Evolutionary conservation across 2,797 vertebrate species (phyloP).

Genomic region (Dromococcyx pavoninus): DNA sequence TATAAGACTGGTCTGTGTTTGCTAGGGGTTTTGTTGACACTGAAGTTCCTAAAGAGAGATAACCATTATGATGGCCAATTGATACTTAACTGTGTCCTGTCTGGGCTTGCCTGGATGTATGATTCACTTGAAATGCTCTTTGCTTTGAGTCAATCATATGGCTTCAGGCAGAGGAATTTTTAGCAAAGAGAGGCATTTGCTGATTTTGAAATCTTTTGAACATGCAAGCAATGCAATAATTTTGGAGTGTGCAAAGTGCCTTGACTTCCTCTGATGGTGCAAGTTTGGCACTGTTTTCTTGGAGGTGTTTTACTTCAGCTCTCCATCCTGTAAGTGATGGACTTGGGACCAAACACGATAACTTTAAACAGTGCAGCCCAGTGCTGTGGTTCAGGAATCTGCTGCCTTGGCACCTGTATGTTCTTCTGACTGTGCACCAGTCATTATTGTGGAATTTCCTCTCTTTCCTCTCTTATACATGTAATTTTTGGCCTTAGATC

Average conservation of each 20-base stretch:
- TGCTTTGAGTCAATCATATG: neutral
- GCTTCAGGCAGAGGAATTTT: conserved; percentile 23
- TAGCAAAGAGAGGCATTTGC: neutral
- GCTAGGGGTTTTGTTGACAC: conserved; percentile 38
- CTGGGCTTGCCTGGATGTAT: conserved; percentile 18
- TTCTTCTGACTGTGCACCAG: neutral
- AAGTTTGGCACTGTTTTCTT: neutral
- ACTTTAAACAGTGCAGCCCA: neutral
- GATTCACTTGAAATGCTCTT: conserved; percentile 47
- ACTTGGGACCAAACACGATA: neutral
- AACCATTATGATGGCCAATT: conserved; percentile 64
- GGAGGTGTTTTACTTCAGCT: neutral
- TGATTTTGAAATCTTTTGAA: neutral
- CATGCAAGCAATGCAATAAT: neutral
- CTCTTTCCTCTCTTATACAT: neutral
- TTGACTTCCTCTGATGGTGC: neutral
- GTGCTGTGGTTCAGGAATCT: neutral
- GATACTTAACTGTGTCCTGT: conserved; percentile 45
- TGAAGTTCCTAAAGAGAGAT: conserved; percentile 67
- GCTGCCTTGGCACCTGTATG: neutral
- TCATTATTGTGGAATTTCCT: conserved; percentile 28
- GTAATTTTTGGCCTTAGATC: neutral
- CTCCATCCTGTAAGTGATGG: neutral
- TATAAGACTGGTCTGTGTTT: neutral
- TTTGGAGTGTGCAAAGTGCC: neutral